Base-by-base conservation (phyloP, 2,797 vertebrate species). In the Urocyon cinereoargenteus region DNA sequence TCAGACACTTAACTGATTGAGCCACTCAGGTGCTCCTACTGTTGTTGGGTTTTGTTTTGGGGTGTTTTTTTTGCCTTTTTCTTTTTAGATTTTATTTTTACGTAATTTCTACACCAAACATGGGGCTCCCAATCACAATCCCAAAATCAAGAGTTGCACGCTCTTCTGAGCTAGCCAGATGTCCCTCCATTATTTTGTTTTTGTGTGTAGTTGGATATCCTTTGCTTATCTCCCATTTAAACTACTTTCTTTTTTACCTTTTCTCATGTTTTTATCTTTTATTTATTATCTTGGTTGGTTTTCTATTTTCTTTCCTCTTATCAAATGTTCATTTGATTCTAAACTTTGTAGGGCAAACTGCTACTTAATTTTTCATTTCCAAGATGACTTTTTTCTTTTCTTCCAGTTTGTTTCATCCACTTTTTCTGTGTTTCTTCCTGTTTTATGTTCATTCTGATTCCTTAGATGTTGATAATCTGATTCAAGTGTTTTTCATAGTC, bases 361-460 rank as follows among this genome's bases (percentile, higher is more conserved):
- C 85, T 64, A 93, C 57, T 93, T 90, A 59, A 40, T 90, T 86
- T 77, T 92, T 83, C 8, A 51, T 78, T 88, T 73, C 31, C 22
- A 36, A 90, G 49, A 26, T 40, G 11, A 57, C 55, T 59, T 84
- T 75, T 73, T 81, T 12, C 34, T 86, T 78, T 68, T 75, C 18
- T 66, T 55, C 14, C 26, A 28, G 64, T 75, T 86, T 5, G 21
- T 92, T 75, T 45, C 34, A 88, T 75, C 5, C 4, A 22, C 36
- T 88, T 45, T 73, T 87, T 81, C 16, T 61, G 55, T 81, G 40
- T 83, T 81, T 92, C 49, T 45, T 89, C 62, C 16, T 84, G 13
- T 45, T 90, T 81, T 93, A 86, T 86, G 31, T 26, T 1, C 19
- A 21, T 73, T 49, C 87, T 21, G 31, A 7, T 36, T 90, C 34